A percentile compares a stretch with the other conserved stretches of the same genome.
Evolutionary conservation across 2,113 vertebrate genomes (phyloP).

Genomic region (Microcebus tavaratra): DNA sequence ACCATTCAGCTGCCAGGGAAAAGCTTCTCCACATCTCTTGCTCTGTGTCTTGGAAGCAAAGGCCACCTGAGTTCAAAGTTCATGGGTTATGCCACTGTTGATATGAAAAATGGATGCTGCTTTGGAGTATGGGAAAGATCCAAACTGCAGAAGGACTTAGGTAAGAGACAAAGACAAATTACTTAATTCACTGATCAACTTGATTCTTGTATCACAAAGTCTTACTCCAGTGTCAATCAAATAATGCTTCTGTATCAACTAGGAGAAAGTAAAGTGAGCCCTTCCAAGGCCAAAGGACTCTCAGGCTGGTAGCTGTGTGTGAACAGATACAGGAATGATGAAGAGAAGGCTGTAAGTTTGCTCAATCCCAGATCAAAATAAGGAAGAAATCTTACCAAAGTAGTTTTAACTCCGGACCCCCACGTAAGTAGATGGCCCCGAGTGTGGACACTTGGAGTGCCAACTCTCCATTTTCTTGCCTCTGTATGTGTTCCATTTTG

Average conservation of each 20-base stretch:
- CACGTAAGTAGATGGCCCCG: background rate
- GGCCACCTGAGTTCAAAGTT: background rate
- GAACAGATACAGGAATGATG: background rate
- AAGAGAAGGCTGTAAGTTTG: background rate
- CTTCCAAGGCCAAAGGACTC: background rate
- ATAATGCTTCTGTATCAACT: background rate
- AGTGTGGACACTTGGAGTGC: background rate
- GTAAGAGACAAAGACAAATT: background rate
- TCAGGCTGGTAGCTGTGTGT: background rate
- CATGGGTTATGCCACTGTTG: background rate
- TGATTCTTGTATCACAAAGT: background rate
- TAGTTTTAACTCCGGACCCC: background rate
- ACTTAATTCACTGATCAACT: background rate
- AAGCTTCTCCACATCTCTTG: background rate
- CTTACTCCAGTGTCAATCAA: background rate
- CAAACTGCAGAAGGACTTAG: background rate
- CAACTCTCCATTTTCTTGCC: background rate
- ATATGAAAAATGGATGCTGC: background rate
- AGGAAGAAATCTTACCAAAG: background rate
- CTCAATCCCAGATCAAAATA: background rate
- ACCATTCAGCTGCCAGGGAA: background rate
- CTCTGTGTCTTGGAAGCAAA: background rate
- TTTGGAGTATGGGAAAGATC: background rate
- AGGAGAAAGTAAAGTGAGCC: background rate
- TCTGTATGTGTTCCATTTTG: fast-evolving